phyloP scores from a whole-genome alignment of 2,888 invertebrate genomes.

The Lepidocyrtinus sp. region DNA sequence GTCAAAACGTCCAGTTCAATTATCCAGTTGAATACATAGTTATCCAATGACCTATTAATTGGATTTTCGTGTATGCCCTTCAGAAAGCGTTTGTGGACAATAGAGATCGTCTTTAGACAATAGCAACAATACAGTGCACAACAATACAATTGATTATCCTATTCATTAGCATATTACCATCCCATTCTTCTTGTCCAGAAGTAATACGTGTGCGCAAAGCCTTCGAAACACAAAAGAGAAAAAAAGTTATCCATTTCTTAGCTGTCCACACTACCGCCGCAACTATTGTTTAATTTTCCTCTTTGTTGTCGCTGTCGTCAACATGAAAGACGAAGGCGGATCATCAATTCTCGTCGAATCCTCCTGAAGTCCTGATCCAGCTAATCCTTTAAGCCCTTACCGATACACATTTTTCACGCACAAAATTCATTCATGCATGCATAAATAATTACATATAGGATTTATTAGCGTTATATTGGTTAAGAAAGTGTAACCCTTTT shows the following conservation, averaged over 20 bases:
- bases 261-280: neutral
- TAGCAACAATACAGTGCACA: neutral
- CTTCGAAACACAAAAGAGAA: constrained; percentile 9
- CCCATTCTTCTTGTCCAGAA: no score
- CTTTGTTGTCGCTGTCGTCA: constrained; percentile 23
- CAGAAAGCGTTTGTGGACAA: neutral
- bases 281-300: constrained; percentile 31
- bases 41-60: constrained; percentile 45
- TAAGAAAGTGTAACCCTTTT: constrained; percentile 1
- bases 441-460: constrained; percentile 30
- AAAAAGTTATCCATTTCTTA: neutral
- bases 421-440: constrained; percentile 27
- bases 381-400: constrained; percentile 46
- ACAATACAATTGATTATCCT: neutral
- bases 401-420: constrained; percentile 14
- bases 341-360: neutral
- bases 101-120: neutral
- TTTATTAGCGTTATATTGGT: constrained; percentile 38
- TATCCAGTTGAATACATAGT: neutral
- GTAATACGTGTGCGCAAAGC: constrained; percentile 33
- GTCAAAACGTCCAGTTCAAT: neutral
- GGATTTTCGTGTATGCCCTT: constrained; percentile 28
- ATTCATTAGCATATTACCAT: neutral
- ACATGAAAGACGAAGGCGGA: neutral
- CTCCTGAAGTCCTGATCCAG: constrained; percentile 25